These are phyloP conservation scores for Clarias batrachus DNA, from an alignment of 2,113 vertebrate species.

Conservation along the genomic window DNA sequence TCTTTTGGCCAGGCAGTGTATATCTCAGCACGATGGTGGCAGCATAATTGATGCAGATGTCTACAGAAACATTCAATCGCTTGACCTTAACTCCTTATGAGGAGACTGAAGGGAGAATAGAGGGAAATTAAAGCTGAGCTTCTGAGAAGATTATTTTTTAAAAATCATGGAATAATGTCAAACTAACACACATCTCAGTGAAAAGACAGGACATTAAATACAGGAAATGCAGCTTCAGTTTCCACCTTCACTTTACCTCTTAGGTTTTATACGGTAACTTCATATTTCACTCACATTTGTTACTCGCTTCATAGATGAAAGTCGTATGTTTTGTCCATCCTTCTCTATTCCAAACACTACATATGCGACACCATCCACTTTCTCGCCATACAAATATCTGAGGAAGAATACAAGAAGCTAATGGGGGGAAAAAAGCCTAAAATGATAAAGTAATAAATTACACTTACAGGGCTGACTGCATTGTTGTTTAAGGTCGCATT, in stretches of 20 bases:
- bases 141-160: too few species aligned
- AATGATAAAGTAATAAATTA: background rate
- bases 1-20: too few species aligned
- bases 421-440: too few species aligned
- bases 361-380: slow-evolving; percentile 70
- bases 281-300: slow-evolving; percentile 65
- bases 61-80: too few species aligned
- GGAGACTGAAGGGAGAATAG: too few species aligned
- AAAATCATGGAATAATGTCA: background rate
- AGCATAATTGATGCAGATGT: too few species aligned
- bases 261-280: background rate
- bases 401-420: background rate
- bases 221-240: background rate
- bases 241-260: background rate
- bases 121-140: background rate
- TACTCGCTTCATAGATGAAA: slow-evolving; percentile 67
- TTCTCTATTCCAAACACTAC: slow-evolving; percentile 73
- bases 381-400: slow-evolving; percentile 70
- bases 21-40: too few species aligned
- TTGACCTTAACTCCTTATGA: too few species aligned
- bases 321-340: slow-evolving; percentile 63
- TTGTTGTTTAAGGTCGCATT: background rate
- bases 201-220: too few species aligned
- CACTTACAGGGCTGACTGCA: background rate
- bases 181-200: background rate